Conservation (phyloP, 1,140 invertebrate species). For the Cotesia chilonis region DNA sequence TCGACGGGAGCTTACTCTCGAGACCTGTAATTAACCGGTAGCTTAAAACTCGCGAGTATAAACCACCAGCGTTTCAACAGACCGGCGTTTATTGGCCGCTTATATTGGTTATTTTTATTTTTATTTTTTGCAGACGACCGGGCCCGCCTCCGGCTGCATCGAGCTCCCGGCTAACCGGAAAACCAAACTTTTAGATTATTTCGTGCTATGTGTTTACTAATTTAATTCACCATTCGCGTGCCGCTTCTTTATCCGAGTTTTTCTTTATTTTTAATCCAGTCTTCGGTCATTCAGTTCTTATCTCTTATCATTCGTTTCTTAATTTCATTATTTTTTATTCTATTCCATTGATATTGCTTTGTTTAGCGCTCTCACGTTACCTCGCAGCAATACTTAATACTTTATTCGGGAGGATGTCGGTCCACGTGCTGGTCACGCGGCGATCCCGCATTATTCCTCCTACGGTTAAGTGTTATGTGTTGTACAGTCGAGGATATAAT, state of each 20-base stretch:
- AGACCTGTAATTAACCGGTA: constrained; percentile 66
- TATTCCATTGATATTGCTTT: no score
- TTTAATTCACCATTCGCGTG: constrained; percentile 16
- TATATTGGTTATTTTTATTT: constrained; percentile 60
- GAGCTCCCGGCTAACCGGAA: constrained; percentile 45
- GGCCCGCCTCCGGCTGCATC: constrained; percentile 44
- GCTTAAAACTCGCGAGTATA: constrained; percentile 57
- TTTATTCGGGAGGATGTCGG: no score
- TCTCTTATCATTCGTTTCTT: constrained; percentile 1
- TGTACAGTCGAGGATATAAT: no score
- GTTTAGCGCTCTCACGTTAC: no score
- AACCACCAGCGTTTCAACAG: constrained; percentile 47
- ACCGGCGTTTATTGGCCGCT: constrained; percentile 61
- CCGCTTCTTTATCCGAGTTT: constrained; percentile 3
- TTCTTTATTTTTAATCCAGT: constrained; percentile 1
- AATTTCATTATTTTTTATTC: neutral
- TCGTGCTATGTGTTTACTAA: neutral
- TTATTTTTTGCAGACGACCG: constrained; percentile 37
- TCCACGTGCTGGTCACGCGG: no score
- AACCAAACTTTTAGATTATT: constrained; percentile 47
- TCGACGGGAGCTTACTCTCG: constrained; percentile 23
- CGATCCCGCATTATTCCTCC: no score
- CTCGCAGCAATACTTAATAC: no score
- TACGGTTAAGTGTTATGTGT: no score
- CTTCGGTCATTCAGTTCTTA: no score